Percentiles rank a stretch among this genome's conserved stretches.
Evolutionary conservation across 2,888 invertebrate genomes (phyloP).

Genomic region (Caenorhabditis japonica): DNA sequence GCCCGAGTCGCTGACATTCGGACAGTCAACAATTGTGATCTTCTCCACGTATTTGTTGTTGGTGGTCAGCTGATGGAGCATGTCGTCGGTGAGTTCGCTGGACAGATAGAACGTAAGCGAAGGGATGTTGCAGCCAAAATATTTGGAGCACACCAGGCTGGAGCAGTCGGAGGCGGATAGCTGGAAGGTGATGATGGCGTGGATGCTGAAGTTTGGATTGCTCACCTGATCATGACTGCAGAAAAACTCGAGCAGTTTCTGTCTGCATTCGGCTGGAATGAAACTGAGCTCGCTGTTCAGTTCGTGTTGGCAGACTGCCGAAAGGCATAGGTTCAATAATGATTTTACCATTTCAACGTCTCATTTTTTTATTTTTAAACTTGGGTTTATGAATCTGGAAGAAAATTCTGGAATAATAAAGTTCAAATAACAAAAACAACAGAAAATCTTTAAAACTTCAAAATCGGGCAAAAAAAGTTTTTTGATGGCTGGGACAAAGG

Average conservation of each 20-base stretch:
- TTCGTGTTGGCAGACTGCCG: constrained; percentile 68
- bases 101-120: constrained; percentile 72
- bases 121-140: constrained; percentile 70
- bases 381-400: no score
- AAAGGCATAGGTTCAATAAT: constrained; percentile 69
- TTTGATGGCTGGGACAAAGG: no score
- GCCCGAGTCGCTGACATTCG: constrained; percentile 71
- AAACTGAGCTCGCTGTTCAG: constrained; percentile 64
- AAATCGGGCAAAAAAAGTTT: no score
- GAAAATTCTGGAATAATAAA: no score
- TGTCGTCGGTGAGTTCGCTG: constrained; percentile 59
- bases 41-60: constrained; percentile 67
- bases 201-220: not conserved
- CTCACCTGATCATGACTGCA: constrained; percentile 73
- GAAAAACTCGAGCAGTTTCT: constrained; percentile 71
- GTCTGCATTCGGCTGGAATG: constrained; percentile 71
- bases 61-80: constrained; percentile 62
- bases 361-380: no score
- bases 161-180: constrained; percentile 66
- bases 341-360: constrained; percentile 62
- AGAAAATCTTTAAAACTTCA: no score
- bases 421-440: no score
- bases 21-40: constrained; percentile 74
- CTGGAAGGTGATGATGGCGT: constrained; percentile 55
- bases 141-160: constrained; percentile 62